phyloP scores from a whole-genome alignment of 2,113 vertebrate species.

The Podarcis cretensis region DNA sequence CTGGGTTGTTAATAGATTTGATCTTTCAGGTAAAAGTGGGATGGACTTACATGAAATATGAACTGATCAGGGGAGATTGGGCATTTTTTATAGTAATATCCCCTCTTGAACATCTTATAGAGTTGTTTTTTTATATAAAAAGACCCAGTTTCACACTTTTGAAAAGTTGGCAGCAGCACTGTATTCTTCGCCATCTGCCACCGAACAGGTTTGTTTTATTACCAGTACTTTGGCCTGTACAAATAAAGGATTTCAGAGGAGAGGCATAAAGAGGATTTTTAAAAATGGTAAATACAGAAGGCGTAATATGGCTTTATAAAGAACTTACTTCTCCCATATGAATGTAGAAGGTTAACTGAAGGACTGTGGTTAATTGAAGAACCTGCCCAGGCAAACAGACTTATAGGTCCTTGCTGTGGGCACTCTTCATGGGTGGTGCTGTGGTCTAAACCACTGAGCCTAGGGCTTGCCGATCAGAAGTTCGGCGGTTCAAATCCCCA shows the following conservation, averaged over 20 bases:
- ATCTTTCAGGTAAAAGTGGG: background rate
- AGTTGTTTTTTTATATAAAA: background rate
- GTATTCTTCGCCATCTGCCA: background rate
- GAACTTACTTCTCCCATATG: background rate
- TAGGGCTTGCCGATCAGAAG: no score
- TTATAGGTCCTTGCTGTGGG: background rate
- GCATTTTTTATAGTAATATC: background rate
- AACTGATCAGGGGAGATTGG: background rate
- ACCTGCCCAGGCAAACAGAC: background rate
- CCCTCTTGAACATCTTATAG: no score
- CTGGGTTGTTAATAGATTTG: background rate
- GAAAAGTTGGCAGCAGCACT: background rate
- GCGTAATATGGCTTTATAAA: background rate
- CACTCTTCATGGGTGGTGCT: background rate
- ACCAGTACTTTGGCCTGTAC: slow-evolving; percentile 10
- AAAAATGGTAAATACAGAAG: background rate
- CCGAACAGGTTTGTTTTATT: slow-evolving; percentile 16
- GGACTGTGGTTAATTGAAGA: background rate
- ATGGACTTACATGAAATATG: background rate
- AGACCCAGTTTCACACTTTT: background rate
- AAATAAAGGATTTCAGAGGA: slow-evolving; percentile 27
- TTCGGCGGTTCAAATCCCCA: no score
- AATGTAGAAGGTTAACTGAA: background rate
- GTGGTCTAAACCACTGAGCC: no score
- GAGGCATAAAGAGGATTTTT: slow-evolving; percentile 13